Conservation (phyloP, 2,888 invertebrate species). For the Seira musarum region DNA sequence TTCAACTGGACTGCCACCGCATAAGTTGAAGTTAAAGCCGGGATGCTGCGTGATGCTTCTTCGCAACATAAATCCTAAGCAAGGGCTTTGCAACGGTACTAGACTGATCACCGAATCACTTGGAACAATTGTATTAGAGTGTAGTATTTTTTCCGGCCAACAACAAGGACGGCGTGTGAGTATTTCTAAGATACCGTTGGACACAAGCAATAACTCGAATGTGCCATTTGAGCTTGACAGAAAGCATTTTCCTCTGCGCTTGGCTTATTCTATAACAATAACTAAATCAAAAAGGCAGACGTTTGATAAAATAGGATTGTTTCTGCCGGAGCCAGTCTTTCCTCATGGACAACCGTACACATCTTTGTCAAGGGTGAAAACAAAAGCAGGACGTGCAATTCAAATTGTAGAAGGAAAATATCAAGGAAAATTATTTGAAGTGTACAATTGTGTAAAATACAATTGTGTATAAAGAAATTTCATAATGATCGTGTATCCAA, state of each 20-base stretch:
- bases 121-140: conserved; percentile 52
- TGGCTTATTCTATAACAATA: conserved; percentile 70
- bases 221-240: conserved; percentile 66
- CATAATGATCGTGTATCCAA: too few relatives aligned
- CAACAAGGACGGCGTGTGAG: conserved; percentile 57
- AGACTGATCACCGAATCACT: conserved; percentile 48
- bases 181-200: conserved; percentile 69
- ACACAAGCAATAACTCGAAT: conserved; percentile 41
- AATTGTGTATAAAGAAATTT: too few relatives aligned
- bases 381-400: conserved; percentile 19
- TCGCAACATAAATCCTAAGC: conserved; percentile 56
- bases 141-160: conserved; percentile 41
- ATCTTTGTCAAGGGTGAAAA: conserved; percentile 42
- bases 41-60: conserved; percentile 67
- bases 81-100: conserved; percentile 63
- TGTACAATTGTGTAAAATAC: too few relatives aligned
- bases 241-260: conserved; percentile 69
- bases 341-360: conserved; percentile 59
- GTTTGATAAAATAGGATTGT: conserved; percentile 66
- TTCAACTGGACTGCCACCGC: conserved; percentile 65
- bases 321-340: conserved; percentile 56
- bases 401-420: neutral
- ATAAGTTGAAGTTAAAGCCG: conserved; percentile 65
- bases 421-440: conserved; percentile 35
- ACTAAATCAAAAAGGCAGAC: conserved; percentile 71